phyloP scores from a whole-genome alignment of 1,140 invertebrate species.

The Heliconius hermathena region DNA sequence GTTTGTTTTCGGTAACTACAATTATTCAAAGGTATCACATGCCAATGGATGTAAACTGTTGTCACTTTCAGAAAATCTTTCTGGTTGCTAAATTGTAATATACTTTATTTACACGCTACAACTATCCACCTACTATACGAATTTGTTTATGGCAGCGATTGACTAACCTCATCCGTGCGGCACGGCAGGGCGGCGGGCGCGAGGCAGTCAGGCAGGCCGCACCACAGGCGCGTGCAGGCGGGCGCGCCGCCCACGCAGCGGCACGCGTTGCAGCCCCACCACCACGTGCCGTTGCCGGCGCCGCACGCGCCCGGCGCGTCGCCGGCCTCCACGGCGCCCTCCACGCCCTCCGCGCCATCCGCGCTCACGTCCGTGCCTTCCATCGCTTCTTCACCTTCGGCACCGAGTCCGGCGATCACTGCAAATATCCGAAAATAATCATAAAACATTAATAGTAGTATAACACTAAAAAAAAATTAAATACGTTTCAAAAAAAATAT shows the following conservation, averaged over 20 bases:
- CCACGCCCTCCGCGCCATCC: constrained; percentile 86
- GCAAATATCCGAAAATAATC: constrained; percentile 16
- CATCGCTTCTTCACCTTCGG: constrained; percentile 88
- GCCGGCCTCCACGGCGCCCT: constrained; percentile 55
- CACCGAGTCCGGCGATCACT: constrained; percentile 76
- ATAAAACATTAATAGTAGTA: no score
- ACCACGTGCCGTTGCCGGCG: constrained; percentile 84
- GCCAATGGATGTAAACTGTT: no score
- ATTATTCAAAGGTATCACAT: no score
- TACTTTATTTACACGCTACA: no score
- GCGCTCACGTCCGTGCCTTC: constrained; percentile 90
- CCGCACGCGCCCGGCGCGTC: constrained; percentile 51
- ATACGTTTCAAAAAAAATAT: no score
- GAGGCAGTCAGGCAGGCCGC: constrained; percentile 90
- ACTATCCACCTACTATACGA: no score
- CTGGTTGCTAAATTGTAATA: no score
- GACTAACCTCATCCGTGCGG: constrained; percentile 80
- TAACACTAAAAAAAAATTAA: no score
- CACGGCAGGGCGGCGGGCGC: constrained; percentile 81
- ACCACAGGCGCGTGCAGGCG: constrained; percentile 93
- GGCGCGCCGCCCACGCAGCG: constrained; percentile 88
- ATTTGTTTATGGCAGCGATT: neutral
- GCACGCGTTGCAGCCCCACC: constrained; percentile 90
- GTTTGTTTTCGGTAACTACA: no score
- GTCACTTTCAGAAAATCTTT: no score